Evolutionary conservation across 2,113 vertebrate genomes (phyloP).

Genomic region (Ornithorhynchus anatinus): DNA sequence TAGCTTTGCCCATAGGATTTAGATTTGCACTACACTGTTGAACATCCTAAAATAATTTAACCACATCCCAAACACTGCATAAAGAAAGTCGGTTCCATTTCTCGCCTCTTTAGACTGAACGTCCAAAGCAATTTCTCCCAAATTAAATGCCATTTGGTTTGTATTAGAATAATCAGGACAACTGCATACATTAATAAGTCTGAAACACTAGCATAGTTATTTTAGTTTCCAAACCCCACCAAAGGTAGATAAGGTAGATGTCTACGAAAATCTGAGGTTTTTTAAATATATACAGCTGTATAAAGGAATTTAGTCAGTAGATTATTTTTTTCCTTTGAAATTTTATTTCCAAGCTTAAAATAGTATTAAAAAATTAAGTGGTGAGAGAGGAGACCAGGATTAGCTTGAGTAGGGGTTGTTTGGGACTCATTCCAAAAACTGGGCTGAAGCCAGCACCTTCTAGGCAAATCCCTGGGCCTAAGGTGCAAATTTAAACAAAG

Average conservation of each 20-base stretch:
- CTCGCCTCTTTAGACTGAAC: slow-evolving; percentile 60
- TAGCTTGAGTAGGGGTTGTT: too few relatives aligned
- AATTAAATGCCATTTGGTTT: slow-evolving; percentile 73
- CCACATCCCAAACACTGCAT: slow-evolving; percentile 65
- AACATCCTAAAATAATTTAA: slow-evolving; percentile 73
- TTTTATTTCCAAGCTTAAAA: background rate
- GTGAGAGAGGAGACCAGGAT: background rate
- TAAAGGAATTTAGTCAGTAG: background rate
- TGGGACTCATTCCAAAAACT: too few relatives aligned
- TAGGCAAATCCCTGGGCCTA: too few relatives aligned
- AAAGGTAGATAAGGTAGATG: background rate
- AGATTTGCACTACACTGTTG: slow-evolving; percentile 69
- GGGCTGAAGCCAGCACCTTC: too few relatives aligned
- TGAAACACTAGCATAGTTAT: slow-evolving; percentile 51
- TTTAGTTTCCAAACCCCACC: slow-evolving; percentile 40
- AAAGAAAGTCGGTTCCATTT: slow-evolving; percentile 66
- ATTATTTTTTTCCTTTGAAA: background rate
- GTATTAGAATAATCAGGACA: slow-evolving; percentile 67
- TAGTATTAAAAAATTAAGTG: too few relatives aligned
- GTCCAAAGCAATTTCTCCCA: slow-evolving; percentile 67
- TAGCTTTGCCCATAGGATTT: slow-evolving; percentile 74
- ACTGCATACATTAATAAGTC: slow-evolving; percentile 67
- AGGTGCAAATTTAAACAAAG: too few relatives aligned
- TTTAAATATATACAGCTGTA: background rate
- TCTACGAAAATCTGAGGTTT: background rate